Evolutionary conservation across 2,888 invertebrate genomes (phyloP), one percentile per base, ranked within the genome.

Genomic region (Drosophila anomalipes): DNA sequence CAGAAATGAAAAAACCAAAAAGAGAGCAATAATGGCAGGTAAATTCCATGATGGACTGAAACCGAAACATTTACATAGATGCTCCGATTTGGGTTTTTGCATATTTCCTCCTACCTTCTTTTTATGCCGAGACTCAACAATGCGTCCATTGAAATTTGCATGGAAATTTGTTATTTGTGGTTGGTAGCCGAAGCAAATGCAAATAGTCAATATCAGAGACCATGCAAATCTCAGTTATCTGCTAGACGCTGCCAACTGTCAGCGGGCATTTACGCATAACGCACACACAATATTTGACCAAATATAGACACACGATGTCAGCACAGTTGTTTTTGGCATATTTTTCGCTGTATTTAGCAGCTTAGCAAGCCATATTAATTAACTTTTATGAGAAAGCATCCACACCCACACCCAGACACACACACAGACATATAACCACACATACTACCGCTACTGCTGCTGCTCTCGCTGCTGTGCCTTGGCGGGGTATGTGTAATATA

Each of bases 321-420:
- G 67, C 16, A 37, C 41, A 63, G 47, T 47, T 16, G 70, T 61
- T 41, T 49, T 61, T 71, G 71, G 68, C 77, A 81, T 74, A 83
- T 89, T 80, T 72, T 78, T 30, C 64, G 80, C 76, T 78, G 79
- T 85, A 87, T 85, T 86, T 86, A 86, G 77, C 89, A 87, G 82
- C 77, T 81, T 79, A 81, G 77, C 81, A 79, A 77, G 61, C 72
- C 83, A 79, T 89, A 86, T 86, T 86, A 86, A 86, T 86, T 86
- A 86, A 89, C 89, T 89, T 86, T 86, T 89, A 87, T 89, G 86
- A 79, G 81, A 75, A 65, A 30, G 22, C 28, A 59, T 19, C 39
- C 56, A 59, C 57, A 62, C 59, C 39, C 56, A 47, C 28, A 44
- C 16, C 49, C 35, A 51, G 58, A 22, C 30, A 33, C 39, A n/a